Conservation (phyloP, 2,797 vertebrate genomes). For the Poecilia gillii region DNA sequence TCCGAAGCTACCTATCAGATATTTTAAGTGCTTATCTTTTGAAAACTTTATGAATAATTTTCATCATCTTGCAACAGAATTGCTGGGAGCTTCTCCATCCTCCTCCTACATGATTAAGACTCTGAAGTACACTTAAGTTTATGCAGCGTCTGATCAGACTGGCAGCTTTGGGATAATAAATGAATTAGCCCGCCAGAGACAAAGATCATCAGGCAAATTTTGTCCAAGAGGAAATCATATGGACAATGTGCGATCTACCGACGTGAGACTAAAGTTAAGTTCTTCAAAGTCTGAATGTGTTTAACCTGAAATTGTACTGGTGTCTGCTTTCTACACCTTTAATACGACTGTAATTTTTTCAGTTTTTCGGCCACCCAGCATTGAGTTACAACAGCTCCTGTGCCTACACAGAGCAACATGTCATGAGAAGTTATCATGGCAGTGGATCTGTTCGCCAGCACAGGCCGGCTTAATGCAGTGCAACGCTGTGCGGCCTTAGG, state of each 20-base stretch:
- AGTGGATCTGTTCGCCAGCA: slow-evolving; percentile 37
- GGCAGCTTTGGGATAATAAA: slow-evolving; percentile 65
- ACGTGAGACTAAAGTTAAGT: slow-evolving; percentile 34
- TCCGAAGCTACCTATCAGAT: slow-evolving; percentile 45
- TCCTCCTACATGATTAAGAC: slow-evolving; percentile 54
- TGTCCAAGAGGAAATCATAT: slow-evolving; percentile 62
- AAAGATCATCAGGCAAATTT: slow-evolving; percentile 66
- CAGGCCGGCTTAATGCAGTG: slow-evolving; percentile 44
- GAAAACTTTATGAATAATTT: slow-evolving; percentile 61
- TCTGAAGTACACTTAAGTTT: slow-evolving; percentile 54
- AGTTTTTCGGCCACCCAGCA: slow-evolving; percentile 44
- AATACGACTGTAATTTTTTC: slow-evolving; percentile 13
- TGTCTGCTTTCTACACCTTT: slow-evolving; percentile 28
- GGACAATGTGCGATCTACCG: slow-evolving; percentile 55
- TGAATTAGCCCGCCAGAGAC: slow-evolving; percentile 64
- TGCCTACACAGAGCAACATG: background rate
- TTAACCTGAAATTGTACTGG: slow-evolving; percentile 7
- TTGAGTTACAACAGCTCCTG: slow-evolving; percentile 20
- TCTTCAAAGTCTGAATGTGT: slow-evolving; percentile 26
- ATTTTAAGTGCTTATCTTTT: slow-evolving; percentile 58
- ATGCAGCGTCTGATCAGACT: slow-evolving; percentile 56
- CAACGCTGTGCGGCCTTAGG: slow-evolving; percentile 45
- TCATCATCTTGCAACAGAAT: slow-evolving; percentile 38
- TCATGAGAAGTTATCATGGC: slow-evolving; percentile 52
- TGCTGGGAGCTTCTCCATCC: slow-evolving; percentile 42